Base-by-base conservation (phyloP, 2,888 invertebrate genomes). In the Caenorhabditis sp. region DNA sequence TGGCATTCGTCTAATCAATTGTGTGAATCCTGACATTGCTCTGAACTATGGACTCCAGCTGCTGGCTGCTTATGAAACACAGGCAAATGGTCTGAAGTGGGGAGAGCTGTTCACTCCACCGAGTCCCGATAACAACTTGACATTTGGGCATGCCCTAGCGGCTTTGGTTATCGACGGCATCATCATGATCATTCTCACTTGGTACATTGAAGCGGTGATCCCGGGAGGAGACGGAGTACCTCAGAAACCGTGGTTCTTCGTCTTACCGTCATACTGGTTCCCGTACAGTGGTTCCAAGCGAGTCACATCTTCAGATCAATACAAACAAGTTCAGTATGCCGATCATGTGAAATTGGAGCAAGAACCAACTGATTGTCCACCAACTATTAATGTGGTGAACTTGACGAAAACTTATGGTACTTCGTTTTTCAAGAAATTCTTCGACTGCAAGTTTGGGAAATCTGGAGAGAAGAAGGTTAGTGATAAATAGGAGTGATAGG, bases 121-220 rank as follows among this genome's bases (percentile, higher is more conserved):
- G 26, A 72, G 68, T 44, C 89, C 89, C 0, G 89, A 89, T 62
- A 80, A 88, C 53, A 58, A 77, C 26, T 68, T 90, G 40, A 87
- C 88, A 1, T 85, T 90, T 64, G 85, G 82, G 11, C 87, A 88
- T 61, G 79, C 85, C n/a, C 67, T 87, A 15, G 28, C 74, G 40
- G 87, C 88, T 79, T 68, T 90, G 6, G 37, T 88, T 13, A 72
- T 89, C 15, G 88, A 89, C 70, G 88, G 87, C 8, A 2, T 88
- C 13, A 84, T 96, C 0, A 96, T 96, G 90, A 94, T 95, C 92
- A 74, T 95, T 2, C 92, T 96, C 44, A 95, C 97, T 0, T 93
- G 96, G 85, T 97, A 97, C 91, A 93, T 97, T 32, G 97, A 97
- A 92, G 95, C 95, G 85, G 94, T 97, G 11, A 94, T 95, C 82